These are phyloP conservation scores for Bombyx huttoni DNA, from an alignment of 2,888 invertebrate species.

Conservation along the genomic window DNA sequence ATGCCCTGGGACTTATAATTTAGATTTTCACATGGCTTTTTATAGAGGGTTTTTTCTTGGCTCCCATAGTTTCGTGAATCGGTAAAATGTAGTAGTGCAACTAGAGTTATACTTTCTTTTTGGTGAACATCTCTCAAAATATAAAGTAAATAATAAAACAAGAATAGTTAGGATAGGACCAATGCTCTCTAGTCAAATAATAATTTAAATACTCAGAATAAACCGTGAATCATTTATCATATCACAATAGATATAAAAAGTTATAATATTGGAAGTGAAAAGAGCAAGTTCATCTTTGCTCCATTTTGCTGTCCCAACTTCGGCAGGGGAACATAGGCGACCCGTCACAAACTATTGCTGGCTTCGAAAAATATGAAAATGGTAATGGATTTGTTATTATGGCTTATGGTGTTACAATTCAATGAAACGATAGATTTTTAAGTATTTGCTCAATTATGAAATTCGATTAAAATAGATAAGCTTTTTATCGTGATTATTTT, in stretches of 20 bases:
- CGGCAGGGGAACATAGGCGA: slow-evolving; percentile 48
- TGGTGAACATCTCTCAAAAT: background rate
- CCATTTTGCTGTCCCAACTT: slow-evolving; percentile 19
- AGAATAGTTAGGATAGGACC: background rate
- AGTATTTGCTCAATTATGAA: background rate
- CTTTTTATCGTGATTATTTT: no score
- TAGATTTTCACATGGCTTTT: slow-evolving; percentile 29
- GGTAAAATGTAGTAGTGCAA: background rate
- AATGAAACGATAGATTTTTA: background rate
- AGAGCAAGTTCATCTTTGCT: slow-evolving; percentile 33
- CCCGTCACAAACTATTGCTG: slow-evolving; percentile 49
- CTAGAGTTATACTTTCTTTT: background rate
- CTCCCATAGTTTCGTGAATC: background rate
- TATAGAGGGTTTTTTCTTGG: background rate
- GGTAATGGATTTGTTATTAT: slow-evolving; percentile 28
- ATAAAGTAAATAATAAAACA: background rate
- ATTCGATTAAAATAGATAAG: no score
- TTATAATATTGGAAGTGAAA: slow-evolving; percentile 17
- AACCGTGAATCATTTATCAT: slow-evolving; percentile 1
- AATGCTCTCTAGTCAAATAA: background rate
- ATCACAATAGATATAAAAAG: slow-evolving; percentile 8
- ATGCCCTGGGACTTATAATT: slow-evolving; percentile 42
- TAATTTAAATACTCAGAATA: background rate
- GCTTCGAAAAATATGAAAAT: slow-evolving; percentile 48
- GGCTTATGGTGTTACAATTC: background rate